Evolutionary conservation across 2,888 invertebrate genomes (phyloP), one percentile per base, ranked within the genome.

Genomic region (Heliconius charithonia): DNA sequence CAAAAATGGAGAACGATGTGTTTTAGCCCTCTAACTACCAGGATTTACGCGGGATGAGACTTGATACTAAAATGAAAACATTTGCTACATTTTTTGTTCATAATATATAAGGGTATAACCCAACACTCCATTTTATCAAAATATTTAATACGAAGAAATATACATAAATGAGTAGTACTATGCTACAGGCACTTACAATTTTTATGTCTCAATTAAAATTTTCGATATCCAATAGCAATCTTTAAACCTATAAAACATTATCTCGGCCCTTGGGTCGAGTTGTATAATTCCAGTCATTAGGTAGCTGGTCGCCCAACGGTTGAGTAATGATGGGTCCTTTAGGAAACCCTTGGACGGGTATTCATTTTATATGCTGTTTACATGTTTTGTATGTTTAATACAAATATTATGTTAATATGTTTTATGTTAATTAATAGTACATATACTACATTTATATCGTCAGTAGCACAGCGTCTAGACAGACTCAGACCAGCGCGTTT

Each of bases 201-300:
- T 63, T 75, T 19, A 78, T 75, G 75, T 62, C 73, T 67, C 51
- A 62, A 72, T 77, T 75, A 79, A 67, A 37, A 74, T 66, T 59
- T 77, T 78, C 75, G n/a, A 75, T 80, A 41, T 41, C 62, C 51
- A 62, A 79, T 75, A 71, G 72, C 74, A 62, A 32, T 69, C 76
- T 75, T 66, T 63, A 62, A 75, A 73, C 65, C 63, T 37, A 75
- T 78, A 29, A 78, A 76, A 80, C 71, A 80, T 75, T 80, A 74
- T 75, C 56, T 62, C 65, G 75, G 59, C 59, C 59, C 59, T 59
- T n/a, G 59, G 74, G 73, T 66, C 70, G 74, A 78, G 67, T 32
- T 76, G 29, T 70, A 73, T 75, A 81, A 81, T 81, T 78, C 81
- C 69, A 56, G 81, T 75, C 82, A 81, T 82, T 80, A 82, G 77